A percentile compares a stretch with the other conserved stretches of the same genome.
Evolutionary conservation across 2,888 invertebrate species (phyloP).

Genomic region (Seladonia tumulorum): DNA sequence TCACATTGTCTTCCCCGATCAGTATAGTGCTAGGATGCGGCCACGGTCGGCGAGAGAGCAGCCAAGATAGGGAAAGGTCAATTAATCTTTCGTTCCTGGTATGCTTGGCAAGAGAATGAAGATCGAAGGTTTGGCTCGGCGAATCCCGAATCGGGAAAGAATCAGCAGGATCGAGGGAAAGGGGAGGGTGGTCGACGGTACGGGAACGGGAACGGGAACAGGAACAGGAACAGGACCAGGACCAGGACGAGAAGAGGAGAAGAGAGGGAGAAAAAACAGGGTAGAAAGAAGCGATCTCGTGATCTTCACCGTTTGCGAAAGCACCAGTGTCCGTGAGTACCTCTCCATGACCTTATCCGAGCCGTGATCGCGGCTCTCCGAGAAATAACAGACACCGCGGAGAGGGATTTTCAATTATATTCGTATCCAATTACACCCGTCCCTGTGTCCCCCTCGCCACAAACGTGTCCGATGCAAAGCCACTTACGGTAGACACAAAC

Average conservation of each 20-base stretch:
- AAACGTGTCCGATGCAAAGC: slow-evolving; percentile 47
- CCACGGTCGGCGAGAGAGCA: slow-evolving; percentile 9
- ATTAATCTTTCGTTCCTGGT: slow-evolving; percentile 62
- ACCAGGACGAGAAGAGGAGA: slow-evolving; percentile 17
- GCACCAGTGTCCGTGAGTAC: slow-evolving; percentile 39
- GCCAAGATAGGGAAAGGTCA: slow-evolving; percentile 60
- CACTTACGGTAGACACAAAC: slow-evolving; percentile 43
- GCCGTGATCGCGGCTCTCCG: slow-evolving; percentile 37
- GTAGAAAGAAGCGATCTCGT: slow-evolving; percentile 31
- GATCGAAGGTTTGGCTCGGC: slow-evolving; percentile 52
- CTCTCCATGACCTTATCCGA: slow-evolving; percentile 46
- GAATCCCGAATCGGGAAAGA: slow-evolving; percentile 33
- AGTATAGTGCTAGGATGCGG: slow-evolving; percentile 30
- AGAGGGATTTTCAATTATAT: slow-evolving; percentile 69
- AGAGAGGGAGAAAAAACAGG: slow-evolving; percentile 22
- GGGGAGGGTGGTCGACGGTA: too few species aligned
- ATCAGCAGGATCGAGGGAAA: slow-evolving; percentile 29
- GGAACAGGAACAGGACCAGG: background rate
- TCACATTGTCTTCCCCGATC: slow-evolving; percentile 53
- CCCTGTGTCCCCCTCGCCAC: slow-evolving; percentile 30
- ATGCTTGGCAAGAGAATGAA: slow-evolving; percentile 41
- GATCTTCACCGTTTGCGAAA: slow-evolving; percentile 48
- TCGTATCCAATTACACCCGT: slow-evolving; percentile 65
- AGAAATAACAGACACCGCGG: slow-evolving; percentile 33
- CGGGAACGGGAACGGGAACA: background rate